Percentiles rank a stretch among this genome's conserved stretches.
Conservation (phyloP, 2,797 vertebrate genomes). For the Peromyscus melanophrys region DNA sequence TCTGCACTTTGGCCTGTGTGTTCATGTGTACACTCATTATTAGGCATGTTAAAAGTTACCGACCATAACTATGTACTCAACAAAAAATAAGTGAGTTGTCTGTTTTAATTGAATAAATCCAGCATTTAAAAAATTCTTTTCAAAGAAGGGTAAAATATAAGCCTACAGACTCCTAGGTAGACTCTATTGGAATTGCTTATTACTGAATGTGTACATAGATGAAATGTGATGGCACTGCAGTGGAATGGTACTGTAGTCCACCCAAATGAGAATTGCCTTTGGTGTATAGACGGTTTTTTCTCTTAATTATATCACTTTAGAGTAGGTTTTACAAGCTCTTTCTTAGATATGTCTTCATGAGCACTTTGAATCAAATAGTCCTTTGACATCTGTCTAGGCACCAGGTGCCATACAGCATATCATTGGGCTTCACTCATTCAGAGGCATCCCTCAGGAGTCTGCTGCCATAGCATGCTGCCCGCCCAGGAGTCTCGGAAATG, state of each 20-base stretch:
- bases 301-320: background rate
- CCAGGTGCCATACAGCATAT: background rate
- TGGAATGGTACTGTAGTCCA: background rate
- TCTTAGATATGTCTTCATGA: background rate
- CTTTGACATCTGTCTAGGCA: background rate
- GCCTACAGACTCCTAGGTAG: background rate
- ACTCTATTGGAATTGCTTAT: background rate
- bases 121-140: background rate
- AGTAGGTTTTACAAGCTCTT: background rate
- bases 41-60: background rate
- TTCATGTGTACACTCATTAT: background rate
- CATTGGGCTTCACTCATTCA: background rate
- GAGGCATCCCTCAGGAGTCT: background rate
- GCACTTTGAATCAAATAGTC: constrained; percentile 14
- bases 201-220: background rate
- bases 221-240: background rate
- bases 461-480: background rate
- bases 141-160: background rate
- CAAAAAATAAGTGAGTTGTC: background rate
- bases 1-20: accelerated
- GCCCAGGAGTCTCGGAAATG: background rate
- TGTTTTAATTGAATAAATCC: constrained; percentile 24
- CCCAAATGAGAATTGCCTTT: background rate
- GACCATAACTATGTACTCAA: background rate
- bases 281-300: background rate